A percentile compares a stretch with the other conserved stretches of the same genome.
These are phyloP conservation scores for Psophia crepitans DNA, from an alignment of 2,113 vertebrate species.

Conservation along the genomic window DNA sequence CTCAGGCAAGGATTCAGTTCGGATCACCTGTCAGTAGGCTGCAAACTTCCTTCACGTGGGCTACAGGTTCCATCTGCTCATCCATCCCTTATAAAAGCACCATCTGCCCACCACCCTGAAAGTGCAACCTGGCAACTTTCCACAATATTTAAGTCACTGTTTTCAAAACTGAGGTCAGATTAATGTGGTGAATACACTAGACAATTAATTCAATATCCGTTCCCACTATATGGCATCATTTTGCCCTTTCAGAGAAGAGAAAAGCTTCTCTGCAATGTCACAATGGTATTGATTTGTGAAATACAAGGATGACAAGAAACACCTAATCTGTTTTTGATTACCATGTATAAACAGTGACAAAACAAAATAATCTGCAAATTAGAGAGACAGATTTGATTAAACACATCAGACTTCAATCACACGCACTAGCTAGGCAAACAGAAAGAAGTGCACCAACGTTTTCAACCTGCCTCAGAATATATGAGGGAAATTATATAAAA, in stretches of 20 bases:
- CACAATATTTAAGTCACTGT: not conserved
- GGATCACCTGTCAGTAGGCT: not conserved
- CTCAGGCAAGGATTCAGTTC: not conserved
- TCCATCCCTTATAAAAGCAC: not conserved
- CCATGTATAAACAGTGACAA: not conserved
- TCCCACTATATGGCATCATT: not conserved
- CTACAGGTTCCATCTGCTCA: not conserved
- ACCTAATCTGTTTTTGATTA: not conserved
- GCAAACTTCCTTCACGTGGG: not conserved
- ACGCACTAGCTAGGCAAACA: not conserved
- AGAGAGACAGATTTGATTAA: not conserved
- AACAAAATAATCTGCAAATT: constrained; percentile 6
- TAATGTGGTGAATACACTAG: not conserved
- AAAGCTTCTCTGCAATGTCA: not conserved
- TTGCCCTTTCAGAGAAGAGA: not conserved
- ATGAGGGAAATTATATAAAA: not conserved
- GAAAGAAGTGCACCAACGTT: not conserved
- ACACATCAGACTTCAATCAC: not conserved
- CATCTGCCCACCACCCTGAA: not conserved
- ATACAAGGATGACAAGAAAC: not conserved
- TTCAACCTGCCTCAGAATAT: not conserved
- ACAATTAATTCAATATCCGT: rapidly evolving
- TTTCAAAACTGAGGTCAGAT: not conserved
- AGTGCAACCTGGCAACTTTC: not conserved
- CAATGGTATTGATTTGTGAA: not conserved